Conservation (phyloP, 2,797 vertebrate species). For the Podarcis siculus region DNA sequence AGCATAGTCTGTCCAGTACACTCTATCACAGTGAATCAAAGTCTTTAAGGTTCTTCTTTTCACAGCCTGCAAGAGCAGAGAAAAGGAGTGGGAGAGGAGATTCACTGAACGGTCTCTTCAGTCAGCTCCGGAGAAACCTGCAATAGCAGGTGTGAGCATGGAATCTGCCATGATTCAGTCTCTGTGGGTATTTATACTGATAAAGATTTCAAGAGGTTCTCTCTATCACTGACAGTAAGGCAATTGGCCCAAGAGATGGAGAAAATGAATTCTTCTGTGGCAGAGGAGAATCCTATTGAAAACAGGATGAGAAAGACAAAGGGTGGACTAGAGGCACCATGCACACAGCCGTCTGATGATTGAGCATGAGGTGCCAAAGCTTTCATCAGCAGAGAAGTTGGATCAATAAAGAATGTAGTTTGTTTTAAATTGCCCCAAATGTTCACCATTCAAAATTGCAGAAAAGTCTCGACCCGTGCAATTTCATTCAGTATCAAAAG, state of each 20-base stretch:
- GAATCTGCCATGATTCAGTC: not conserved
- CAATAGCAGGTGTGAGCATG: not conserved
- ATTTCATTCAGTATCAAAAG: not conserved
- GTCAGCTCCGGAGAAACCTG: not conserved
- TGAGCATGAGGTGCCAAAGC: not conserved
- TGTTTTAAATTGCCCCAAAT: not conserved
- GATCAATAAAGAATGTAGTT: not conserved
- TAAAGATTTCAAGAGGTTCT: not conserved
- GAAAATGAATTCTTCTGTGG: not conserved
- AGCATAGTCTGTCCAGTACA: slow-evolving; percentile 29
- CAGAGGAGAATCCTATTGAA: not conserved
- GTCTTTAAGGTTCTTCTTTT: not conserved
- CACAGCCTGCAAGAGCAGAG: accelerated
- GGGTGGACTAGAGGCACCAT: accelerated
- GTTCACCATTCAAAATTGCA: not conserved
- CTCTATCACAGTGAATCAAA: slow-evolving; percentile 36
- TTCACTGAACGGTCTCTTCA: accelerated
- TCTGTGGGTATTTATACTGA: accelerated
- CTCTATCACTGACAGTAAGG: not conserved
- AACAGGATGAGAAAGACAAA: accelerated
- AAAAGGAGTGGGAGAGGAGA: accelerated
- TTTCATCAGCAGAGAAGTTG: not conserved
- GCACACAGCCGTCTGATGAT: not conserved
- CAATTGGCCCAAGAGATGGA: not conserved
- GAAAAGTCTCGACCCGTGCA: accelerated